phyloP scores from a whole-genome alignment of 2,113 vertebrate species.

The Tragelaphus scriptus region DNA sequence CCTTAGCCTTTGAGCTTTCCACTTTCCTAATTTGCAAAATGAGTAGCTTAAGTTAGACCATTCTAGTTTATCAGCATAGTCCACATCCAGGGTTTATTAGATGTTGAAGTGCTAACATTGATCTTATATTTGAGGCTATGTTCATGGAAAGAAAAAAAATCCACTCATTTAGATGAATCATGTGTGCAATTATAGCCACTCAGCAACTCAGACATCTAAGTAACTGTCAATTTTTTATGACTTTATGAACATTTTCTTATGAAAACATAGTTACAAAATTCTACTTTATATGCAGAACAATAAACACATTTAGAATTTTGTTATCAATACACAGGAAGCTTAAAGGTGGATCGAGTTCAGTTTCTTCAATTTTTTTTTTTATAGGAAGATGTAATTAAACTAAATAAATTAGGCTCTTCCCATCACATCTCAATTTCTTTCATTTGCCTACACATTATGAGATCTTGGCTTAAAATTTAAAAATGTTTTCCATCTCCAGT shows the following conservation, averaged over 20 bases:
- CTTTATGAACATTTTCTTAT: background rate
- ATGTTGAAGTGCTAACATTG: background rate
- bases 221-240: background rate
- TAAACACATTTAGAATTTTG: background rate
- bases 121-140: background rate
- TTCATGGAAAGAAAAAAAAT: background rate
- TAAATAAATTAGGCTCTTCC: background rate
- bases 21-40: slow-evolving; percentile 38
- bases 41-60: background rate
- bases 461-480: background rate
- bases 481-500: background rate
- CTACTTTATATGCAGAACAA: background rate
- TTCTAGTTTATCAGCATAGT: background rate
- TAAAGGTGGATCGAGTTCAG: background rate
- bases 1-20: background rate
- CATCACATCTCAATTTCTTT: background rate
- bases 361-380: background rate
- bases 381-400: background rate
- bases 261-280: background rate
- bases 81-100: background rate
- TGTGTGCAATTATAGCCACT: background rate
- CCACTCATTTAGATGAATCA: background rate
- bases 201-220: background rate
- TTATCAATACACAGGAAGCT: background rate
- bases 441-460: background rate